Evolutionary conservation across 2,888 invertebrate species (phyloP), one percentile per base, ranked within the genome.

Genomic region (Troides oblongomaculatus): DNA sequence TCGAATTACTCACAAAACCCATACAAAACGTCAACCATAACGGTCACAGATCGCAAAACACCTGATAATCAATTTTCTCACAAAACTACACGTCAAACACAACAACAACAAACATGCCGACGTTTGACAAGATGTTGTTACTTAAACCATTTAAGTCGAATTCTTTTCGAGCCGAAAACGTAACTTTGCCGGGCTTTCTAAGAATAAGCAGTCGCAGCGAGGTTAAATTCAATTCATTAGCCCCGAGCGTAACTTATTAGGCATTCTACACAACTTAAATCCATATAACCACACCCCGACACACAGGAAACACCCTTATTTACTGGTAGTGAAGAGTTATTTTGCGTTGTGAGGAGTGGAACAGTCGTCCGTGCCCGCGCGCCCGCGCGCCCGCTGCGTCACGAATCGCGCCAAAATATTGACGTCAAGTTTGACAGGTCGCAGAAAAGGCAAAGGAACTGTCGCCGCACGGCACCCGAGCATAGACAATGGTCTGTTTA

Each of bases 391-490:
- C 88, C 78, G 85, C 89, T 78, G 92, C 90, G 91, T 84, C 77
- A 73, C 91, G 77, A 92, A 92, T 91, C 88, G 88, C 89, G 90
- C 90, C 84, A 81, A 82, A 81, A 80, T 81, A 81, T 81, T 81
- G 79, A 81, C 77, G 75, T 79, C 76, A 75, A 74, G 71, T 78
- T 79, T 79, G 80, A 79, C 78, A 78, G 78, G 73, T 76, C 74
- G 71, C 74, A 71, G 73, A 73, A 73, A 74, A 76, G 68, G 61
- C 18, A 73, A 65, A 72, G 73, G 72, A 71, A 75, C 75, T 75
- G 73, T 73, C 75, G 67, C 67, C 62, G 73, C 70, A 69, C 73
- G 75, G 76, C 77, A 77, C 77, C 76, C 74, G 77, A 73, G 62
- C 74, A 77, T 74, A 76, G 78, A 79, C 78, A 79, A 78, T 75